Base-by-base conservation (phyloP, 2,113 vertebrate species). In the Pampusana beccarii region DNA sequence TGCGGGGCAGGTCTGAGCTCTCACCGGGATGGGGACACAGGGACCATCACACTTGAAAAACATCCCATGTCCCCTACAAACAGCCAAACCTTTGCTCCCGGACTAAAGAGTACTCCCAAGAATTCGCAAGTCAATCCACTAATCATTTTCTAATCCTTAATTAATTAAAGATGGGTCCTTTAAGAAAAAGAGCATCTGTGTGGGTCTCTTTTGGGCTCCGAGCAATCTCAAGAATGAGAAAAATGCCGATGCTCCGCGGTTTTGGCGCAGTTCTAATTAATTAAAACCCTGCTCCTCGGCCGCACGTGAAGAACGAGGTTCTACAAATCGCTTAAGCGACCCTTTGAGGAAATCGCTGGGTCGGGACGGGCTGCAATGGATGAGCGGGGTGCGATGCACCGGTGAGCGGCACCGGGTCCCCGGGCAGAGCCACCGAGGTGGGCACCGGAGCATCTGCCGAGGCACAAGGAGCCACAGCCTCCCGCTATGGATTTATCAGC, bases 141-240 rank as follows among this genome's bases (percentile, higher is more conserved):
- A 31, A 86, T 78, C 31, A 29, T 80, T 80, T 94, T 70, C 62
- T 94, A 88, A 83, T 51, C 85, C 56, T 86, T 90, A 93, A 94
- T 91, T 94, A 95, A 93, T 86, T 92, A 90, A 92, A 96, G 82
- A 92, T 91, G 85, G 56, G 82, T 88, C 73, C 87, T 94, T 94
- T 85, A 95, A 90, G 82, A 69, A 82, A 26, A 60, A 42, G 66
- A 94, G 38, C 88, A 95, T 96, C 88, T 66, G 71, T 42, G 54
- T 56, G 58, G 48, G 54, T 95, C 80, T 65, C 75, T 90, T 83
- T 15, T 53, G 85, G 90, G 92, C 85, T 94, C 67, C 1, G 17
- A 96, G 72, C 60, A 94, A 97, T 96, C 94, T 66, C 9, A 95
- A 74, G 95, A 96, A 95, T 96, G 96, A 95, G 88, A 97, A 96